phyloP scores from a whole-genome alignment of 2,888 invertebrate species.

The Clanis bilineata region DNA sequence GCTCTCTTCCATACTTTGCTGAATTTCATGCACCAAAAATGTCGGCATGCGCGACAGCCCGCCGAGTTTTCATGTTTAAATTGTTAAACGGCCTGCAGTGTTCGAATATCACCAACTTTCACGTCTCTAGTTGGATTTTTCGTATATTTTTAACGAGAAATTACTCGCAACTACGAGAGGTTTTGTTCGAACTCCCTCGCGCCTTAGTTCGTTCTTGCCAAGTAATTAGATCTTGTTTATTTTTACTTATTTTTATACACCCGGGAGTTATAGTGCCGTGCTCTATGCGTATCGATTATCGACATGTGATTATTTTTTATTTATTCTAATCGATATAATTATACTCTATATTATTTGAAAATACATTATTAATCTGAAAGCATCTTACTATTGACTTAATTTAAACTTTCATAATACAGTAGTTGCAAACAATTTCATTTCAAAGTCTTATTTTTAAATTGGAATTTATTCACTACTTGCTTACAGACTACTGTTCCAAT shows the following conservation, averaged over 20 bases:
- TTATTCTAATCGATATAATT: too few species aligned
- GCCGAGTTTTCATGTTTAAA: constrained; percentile 63
- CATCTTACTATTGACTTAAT: too few species aligned
- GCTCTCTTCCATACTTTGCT: constrained; percentile 23
- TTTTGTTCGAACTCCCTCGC: not conserved
- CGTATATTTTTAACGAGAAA: constrained; percentile 23
- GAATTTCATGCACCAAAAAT: constrained; percentile 71
- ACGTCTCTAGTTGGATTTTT: constrained; percentile 17
- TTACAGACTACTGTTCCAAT: not conserved
- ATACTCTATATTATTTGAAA: too few species aligned
- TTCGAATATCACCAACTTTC: constrained; percentile 35
- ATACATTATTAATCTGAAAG: too few species aligned
- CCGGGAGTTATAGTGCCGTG: not conserved
- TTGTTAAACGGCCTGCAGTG: constrained; percentile 56
- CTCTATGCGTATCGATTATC: not conserved
- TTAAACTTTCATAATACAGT: too few species aligned
- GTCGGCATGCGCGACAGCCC: constrained; percentile 40
- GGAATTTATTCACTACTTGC: not conserved
- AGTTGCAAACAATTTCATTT: too few species aligned
- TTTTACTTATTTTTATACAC: constrained; percentile 1
- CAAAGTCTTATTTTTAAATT: too few species aligned
- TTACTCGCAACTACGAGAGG: not conserved
- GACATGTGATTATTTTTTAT: not conserved
- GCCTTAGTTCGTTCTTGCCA: not conserved
- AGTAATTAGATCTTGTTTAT: constrained; percentile 12